Conservation (phyloP, 2,797 vertebrate species). For the Sciaenops ocellatus region DNA sequence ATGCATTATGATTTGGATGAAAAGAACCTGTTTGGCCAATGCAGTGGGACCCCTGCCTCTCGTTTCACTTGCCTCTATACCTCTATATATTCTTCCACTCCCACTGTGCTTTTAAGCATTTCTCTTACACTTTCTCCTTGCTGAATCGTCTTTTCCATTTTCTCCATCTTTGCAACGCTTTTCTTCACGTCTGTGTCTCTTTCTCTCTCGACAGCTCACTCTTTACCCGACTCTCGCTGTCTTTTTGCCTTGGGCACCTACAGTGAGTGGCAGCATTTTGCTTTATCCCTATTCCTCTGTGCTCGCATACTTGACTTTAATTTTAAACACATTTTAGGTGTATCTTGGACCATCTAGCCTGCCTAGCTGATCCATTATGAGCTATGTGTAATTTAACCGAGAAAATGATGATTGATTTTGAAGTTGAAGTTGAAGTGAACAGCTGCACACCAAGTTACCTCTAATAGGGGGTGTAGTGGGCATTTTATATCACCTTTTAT, state of each 20-base stretch:
- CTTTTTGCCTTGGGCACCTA: conserved; percentile 65
- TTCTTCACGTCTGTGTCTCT: conserved; percentile 3
- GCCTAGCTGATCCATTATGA: background rate
- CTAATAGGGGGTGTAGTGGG: background rate
- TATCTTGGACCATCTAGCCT: conserved; percentile 12
- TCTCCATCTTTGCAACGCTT: conserved; percentile 18
- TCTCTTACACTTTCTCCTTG: conserved; percentile 35
- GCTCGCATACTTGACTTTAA: conserved; percentile 35
- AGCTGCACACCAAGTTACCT: background rate
- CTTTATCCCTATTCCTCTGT: conserved; percentile 58
- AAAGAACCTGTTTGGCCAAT: conserved; percentile 47
- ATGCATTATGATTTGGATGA: conserved; percentile 59
- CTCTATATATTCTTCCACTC: conserved; percentile 8
- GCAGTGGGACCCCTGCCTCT: conserved; percentile 13
- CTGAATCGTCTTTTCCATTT: conserved; percentile 34
- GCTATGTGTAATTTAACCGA: background rate
- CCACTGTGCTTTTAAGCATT: conserved; percentile 32
- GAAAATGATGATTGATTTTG: conserved; percentile 9
- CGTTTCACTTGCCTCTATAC: conserved; percentile 3
- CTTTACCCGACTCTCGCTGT: conserved; percentile 24
- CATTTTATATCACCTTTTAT: background rate
- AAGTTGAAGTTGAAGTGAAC: conserved; percentile 11
- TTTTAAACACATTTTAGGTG: conserved; percentile 46
- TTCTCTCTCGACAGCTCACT: conserved; percentile 49
- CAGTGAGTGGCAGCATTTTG: conserved; percentile 62